phyloP scores from a whole-genome alignment of 2,888 invertebrate species.

The Heliconius sara region DNA sequence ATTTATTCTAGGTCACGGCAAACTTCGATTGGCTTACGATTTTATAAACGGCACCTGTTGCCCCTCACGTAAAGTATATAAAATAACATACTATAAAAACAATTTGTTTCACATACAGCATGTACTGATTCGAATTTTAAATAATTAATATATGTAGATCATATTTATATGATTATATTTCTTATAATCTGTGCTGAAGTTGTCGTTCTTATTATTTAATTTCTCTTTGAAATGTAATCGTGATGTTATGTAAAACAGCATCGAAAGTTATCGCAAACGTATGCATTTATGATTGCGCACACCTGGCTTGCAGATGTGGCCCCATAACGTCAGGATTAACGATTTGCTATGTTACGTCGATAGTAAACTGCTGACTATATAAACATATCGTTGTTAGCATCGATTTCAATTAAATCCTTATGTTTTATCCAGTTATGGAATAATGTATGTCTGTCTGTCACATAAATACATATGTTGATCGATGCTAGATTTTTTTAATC shows the following conservation, averaged over 20 bases:
- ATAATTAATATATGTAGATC: background rate
- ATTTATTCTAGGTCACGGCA: constrained; percentile 56
- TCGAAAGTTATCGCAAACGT: constrained; percentile 31
- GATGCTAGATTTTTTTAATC: background rate
- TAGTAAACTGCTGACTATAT: constrained; percentile 44
- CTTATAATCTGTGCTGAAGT: background rate
- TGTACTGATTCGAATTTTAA: background rate
- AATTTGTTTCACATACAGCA: background rate
- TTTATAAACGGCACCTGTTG: constrained; percentile 42
- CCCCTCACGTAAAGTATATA: constrained; percentile 12
- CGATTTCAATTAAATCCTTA: background rate
- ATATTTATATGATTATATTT: background rate
- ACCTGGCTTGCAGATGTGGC: constrained; percentile 66
- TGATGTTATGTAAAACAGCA: background rate
- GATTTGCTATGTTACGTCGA: constrained; percentile 60
- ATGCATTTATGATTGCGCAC: constrained; percentile 61
- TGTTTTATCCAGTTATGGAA: background rate
- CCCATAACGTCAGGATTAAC: constrained; percentile 59
- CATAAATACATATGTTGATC: background rate
- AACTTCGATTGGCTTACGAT: constrained; percentile 45
- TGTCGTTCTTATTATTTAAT: background rate
- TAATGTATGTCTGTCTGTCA: background rate
- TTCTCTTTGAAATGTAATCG: background rate
- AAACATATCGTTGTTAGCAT: constrained; percentile 9
- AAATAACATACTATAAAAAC: background rate